Base-by-base conservation (phyloP, 2,888 invertebrate genomes). In the Pinctada fucata region DNA sequence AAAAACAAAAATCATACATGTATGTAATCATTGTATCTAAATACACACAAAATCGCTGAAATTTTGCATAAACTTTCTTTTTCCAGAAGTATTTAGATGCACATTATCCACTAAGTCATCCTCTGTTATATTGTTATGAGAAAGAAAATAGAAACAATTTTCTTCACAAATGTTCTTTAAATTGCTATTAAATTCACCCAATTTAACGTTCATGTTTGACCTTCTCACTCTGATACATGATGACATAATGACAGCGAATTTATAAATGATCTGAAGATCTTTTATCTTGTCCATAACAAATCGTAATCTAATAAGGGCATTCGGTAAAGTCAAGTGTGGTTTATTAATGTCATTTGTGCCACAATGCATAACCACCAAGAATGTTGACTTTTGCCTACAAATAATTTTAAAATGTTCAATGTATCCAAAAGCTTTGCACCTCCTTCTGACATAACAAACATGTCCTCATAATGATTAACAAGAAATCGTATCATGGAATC, bases 361-460 rank as follows among this genome's bases (percentile, higher is more conserved):
- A 49, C 48, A 16, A n/a, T 50, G 50, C 8, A 70, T 49, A 49
- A 70, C 50, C 6, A 49, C 70, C n/a, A n/a, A n/a, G n/a, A n/a
- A n/a, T n/a, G n/a, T n/a, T n/a, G n/a, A n/a, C n/a, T n/a, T n/a
- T n/a, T n/a, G n/a, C n/a, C n/a, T n/a, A n/a, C n/a, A n/a, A n/a
- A n/a, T n/a, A n/a, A 70, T 70, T 70, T 70, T 50, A 70, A 48
- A 70, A 50, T 70, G 6, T 70, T 16, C 16, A 49, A 70, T 70
- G 50, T 16, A 70, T 70, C 4, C 16, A 49, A 8, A 49, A 70
- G 16, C 16, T 16, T 48, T 48, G 70, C 70, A 13, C 70, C 70
- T 10, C 70, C 49, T 6, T 49, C 8, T 16, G 49, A 70, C 1
- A 70, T 70, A 49, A 70, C 70, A 50, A 2, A 70, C 8, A 50